These are phyloP conservation scores for Eretmochelys imbricata DNA, from an alignment of 2,113 vertebrate genomes.

Conservation along the genomic window DNA sequence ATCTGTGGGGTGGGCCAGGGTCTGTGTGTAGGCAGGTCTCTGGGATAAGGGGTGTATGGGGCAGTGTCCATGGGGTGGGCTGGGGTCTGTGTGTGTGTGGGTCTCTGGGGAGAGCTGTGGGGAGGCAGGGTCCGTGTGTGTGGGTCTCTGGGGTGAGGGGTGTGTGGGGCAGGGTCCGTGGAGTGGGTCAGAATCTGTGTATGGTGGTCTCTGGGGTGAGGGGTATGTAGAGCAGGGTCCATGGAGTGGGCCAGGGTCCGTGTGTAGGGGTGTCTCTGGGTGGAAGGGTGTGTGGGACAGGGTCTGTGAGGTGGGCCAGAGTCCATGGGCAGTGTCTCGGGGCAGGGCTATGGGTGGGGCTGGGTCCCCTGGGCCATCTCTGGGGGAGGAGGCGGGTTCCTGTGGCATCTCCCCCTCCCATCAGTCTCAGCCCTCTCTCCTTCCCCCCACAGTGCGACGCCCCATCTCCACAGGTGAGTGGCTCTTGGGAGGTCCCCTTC, in stretches of 20 bases:
- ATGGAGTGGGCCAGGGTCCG: background rate
- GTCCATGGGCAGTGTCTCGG: background rate
- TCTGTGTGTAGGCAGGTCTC: background rate
- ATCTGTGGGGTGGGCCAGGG: too few relatives aligned
- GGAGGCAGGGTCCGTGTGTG: background rate
- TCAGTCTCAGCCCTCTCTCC: background rate
- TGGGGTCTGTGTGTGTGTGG: too few relatives aligned
- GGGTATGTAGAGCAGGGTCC: background rate
- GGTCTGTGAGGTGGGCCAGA: background rate
- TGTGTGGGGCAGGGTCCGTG: background rate
- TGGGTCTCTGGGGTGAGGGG: background rate
- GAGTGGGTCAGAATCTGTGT: background rate
- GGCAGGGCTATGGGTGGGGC: background rate
- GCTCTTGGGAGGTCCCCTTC: background rate
- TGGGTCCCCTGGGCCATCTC: background rate
- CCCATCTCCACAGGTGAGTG: background rate
- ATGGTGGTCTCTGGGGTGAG: background rate
- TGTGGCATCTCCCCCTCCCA: background rate
- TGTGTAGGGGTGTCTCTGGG: background rate
- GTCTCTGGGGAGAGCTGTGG: too few relatives aligned
- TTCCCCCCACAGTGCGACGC: background rate
- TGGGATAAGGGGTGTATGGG: background rate
- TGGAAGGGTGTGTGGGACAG: background rate
- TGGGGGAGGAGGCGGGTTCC: background rate
- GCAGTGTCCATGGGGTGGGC: background rate